Conservation (phyloP, 2,113 vertebrate genomes). For the Gambusia affinis region DNA sequence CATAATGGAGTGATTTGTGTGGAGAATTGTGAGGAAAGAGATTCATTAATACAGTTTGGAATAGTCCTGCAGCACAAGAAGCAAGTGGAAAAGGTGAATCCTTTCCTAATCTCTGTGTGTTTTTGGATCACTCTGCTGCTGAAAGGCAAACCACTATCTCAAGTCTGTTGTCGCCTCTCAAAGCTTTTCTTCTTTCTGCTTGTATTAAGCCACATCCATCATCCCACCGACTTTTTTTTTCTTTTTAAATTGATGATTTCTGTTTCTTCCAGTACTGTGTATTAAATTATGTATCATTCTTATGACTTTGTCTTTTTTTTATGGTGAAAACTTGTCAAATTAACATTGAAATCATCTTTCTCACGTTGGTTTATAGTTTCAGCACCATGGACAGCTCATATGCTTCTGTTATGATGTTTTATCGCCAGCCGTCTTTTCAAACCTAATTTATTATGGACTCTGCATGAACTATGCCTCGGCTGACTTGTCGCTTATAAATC, state of each 20-base stretch:
- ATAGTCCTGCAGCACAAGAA: too few relatives aligned
- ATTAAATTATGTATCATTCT: neutral
- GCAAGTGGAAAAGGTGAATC: too few relatives aligned
- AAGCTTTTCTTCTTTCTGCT: neutral
- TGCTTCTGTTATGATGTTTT: neutral
- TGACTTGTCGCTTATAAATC: constrained; percentile 60
- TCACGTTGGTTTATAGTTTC: neutral
- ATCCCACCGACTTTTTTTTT: neutral
- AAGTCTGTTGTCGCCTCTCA: neutral
- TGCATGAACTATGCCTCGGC: constrained; percentile 29
- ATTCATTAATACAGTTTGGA: too few relatives aligned
- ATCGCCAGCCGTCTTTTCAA: neutral
- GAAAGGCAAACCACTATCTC: neutral
- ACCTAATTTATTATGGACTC: constrained; percentile 11
- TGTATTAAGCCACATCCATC: neutral
- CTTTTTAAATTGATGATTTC: neutral
- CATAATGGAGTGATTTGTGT: too few relatives aligned
- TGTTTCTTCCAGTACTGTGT: neutral
- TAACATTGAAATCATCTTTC: neutral
- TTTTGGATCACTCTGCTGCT: neutral
- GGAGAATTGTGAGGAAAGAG: too few relatives aligned
- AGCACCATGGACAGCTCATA: constrained; percentile 66
- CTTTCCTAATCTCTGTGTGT: too few relatives aligned
- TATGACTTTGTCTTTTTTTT: too few relatives aligned
- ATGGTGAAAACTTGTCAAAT: neutral